A percentile compares a stretch with the other conserved stretches of the same genome.
phyloP scores from a whole-genome alignment of 2,113 vertebrate genomes.

The Climacteris rufus region DNA sequence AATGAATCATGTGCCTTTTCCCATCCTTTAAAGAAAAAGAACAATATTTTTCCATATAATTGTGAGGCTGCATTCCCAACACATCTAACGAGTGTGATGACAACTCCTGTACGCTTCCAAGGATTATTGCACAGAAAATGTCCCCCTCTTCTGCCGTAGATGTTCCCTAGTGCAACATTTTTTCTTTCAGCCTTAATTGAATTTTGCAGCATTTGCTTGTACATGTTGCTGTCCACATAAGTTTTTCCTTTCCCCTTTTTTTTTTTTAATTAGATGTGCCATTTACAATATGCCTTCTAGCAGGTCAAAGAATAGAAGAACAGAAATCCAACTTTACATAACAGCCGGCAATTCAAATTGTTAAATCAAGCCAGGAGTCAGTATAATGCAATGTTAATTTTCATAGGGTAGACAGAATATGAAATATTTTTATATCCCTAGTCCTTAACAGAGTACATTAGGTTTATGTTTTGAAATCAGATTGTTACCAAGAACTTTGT shows the following conservation, averaged over 20 bases:
- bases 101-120: neutral
- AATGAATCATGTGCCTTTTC: neutral
- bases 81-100: neutral
- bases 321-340: neutral
- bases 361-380: neutral
- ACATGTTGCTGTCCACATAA: neutral
- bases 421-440: neutral
- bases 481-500: neutral
- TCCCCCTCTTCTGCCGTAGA: neutral
- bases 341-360: neutral
- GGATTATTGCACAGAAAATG: neutral
- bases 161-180: neutral
- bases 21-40: neutral
- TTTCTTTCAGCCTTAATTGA: conserved; percentile 9
- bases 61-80: neutral
- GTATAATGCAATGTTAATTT: conserved; percentile 12
- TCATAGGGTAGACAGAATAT: neutral
- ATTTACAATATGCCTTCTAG: neutral
- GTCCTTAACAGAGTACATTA: neutral
- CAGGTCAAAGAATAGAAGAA: neutral
- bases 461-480: neutral
- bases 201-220: neutral
- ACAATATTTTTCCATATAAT: neutral
- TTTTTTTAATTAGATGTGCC: neutral
- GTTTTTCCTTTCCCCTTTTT: neutral